Conservation (phyloP, 1,140 invertebrate genomes). For the Charaxes varanes region DNA sequence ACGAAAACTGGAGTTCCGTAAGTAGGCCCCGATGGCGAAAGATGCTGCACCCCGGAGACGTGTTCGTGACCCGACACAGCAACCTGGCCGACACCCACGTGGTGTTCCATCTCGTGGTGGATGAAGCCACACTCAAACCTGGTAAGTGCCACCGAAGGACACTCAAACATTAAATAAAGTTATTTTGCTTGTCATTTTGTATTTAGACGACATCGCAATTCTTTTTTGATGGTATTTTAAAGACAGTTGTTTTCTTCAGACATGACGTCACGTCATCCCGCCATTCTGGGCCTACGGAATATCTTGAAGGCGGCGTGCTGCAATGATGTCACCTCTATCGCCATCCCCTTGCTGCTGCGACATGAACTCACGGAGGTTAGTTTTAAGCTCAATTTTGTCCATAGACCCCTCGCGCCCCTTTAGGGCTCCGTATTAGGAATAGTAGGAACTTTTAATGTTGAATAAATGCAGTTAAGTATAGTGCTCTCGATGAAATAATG, state of each 20-base stretch:
- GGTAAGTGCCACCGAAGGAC: constrained; percentile 44
- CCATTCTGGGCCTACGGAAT: constrained; percentile 95
- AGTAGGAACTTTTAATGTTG: too few relatives aligned
- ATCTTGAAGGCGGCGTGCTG: constrained; percentile 95
- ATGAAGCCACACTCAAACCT: constrained; percentile 80
- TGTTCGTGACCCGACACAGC: constrained; percentile 96
- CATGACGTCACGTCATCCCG: constrained; percentile 96
- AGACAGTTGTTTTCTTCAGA: constrained; percentile 68
- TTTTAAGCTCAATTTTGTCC: too few relatives aligned
- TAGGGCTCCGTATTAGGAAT: too few relatives aligned
- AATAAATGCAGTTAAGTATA: too few relatives aligned
- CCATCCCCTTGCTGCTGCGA: constrained; percentile 92
- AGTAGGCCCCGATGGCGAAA: too few relatives aligned
- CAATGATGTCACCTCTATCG: constrained; percentile 94
- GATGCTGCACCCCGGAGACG: constrained; percentile 87
- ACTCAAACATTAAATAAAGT: too few relatives aligned
- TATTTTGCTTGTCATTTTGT: too few relatives aligned
- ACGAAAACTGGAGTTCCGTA: too few relatives aligned
- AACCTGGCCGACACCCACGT: constrained; percentile 96
- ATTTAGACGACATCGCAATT: too few relatives aligned
- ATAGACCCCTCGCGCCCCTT: too few relatives aligned
- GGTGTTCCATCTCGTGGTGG: constrained; percentile 94
- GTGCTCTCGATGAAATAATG: too few relatives aligned
- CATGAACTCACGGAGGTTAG: constrained; percentile 97
- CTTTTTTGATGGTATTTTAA: too few relatives aligned